These are phyloP conservation scores for Alentia gelatinosa DNA, from an alignment of 2,888 invertebrate species.

Conservation along the genomic window DNA sequence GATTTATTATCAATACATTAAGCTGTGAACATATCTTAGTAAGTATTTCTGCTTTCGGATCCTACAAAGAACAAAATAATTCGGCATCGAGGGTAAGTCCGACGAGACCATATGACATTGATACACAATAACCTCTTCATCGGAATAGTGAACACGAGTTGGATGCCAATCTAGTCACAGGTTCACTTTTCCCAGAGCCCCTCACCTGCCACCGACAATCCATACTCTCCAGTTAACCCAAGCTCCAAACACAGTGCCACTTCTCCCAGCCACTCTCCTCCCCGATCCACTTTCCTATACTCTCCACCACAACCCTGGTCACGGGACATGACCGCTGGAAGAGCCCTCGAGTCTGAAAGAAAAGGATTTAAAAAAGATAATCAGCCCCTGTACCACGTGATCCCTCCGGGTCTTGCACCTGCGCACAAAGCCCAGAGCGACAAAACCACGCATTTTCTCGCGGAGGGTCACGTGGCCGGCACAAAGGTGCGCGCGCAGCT, in stretches of 20 bases:
- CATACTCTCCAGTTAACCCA: not conserved
- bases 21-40: too few relatives aligned
- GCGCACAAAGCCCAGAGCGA: slow-evolving; percentile 18
- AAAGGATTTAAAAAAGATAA: not conserved
- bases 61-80: too few relatives aligned
- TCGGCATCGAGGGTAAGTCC: too few relatives aligned
- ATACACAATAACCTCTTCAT: too few relatives aligned
- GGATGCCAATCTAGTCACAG: too few relatives aligned
- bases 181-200: too few relatives aligned
- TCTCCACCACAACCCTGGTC: not conserved
- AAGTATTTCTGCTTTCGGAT: too few relatives aligned
- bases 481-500: slow-evolving; percentile 1
- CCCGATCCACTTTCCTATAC: too few relatives aligned
- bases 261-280: not conserved
- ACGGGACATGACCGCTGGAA: not conserved
- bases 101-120: too few relatives aligned
- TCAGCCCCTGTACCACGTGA: slow-evolving; percentile 18
- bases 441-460: slow-evolving; percentile 24
- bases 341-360: not conserved
- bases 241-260: not conserved
- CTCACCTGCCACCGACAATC: not conserved
- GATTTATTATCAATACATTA: too few relatives aligned
- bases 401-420: slow-evolving; percentile 45
- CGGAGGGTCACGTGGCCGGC: not conserved
- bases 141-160: too few relatives aligned